phyloP scores from a whole-genome alignment of 2,888 invertebrate species.

The Marasmarcha lunaedactyla region DNA sequence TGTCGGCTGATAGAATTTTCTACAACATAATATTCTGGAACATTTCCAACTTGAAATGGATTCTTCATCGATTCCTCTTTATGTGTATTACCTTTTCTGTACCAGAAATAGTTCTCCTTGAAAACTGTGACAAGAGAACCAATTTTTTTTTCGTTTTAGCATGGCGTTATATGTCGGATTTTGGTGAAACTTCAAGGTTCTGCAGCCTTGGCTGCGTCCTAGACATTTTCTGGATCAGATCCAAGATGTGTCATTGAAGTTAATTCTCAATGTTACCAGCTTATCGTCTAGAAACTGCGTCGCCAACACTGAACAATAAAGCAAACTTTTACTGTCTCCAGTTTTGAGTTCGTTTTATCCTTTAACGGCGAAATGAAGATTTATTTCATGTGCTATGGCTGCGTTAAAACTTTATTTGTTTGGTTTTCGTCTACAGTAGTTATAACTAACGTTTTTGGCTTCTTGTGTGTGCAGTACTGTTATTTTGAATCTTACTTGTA shows the following conservation, averaged over 20 bases:
- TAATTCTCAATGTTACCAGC: not conserved
- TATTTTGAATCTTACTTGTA: no score
- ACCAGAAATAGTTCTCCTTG: not conserved
- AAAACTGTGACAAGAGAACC: not conserved
- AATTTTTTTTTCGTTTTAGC: conserved; percentile 11
- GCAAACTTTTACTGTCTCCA: not conserved
- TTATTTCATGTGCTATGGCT: no score
- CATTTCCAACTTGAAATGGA: conserved; percentile 20
- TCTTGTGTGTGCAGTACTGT: no score
- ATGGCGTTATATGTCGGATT: conserved; percentile 3
- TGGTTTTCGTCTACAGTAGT: no score
- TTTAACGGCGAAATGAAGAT: not conserved
- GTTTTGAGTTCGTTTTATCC: not conserved
- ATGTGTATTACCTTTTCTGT: not conserved
- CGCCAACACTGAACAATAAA: not conserved
- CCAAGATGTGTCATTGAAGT: conserved; percentile 31
- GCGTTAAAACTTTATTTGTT: no score
- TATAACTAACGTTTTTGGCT: no score
- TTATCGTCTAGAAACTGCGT: not conserved
- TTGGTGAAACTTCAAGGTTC: conserved; percentile 30
- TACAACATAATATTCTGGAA: conserved; percentile 16
- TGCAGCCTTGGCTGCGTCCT: conserved; percentile 28
- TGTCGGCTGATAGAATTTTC: conserved; percentile 13
- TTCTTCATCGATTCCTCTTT: conserved; percentile 11
- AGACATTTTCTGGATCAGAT: conserved; percentile 25